Conservation (phyloP, 2,888 invertebrate species). For the Epistrophe grossulariae region DNA sequence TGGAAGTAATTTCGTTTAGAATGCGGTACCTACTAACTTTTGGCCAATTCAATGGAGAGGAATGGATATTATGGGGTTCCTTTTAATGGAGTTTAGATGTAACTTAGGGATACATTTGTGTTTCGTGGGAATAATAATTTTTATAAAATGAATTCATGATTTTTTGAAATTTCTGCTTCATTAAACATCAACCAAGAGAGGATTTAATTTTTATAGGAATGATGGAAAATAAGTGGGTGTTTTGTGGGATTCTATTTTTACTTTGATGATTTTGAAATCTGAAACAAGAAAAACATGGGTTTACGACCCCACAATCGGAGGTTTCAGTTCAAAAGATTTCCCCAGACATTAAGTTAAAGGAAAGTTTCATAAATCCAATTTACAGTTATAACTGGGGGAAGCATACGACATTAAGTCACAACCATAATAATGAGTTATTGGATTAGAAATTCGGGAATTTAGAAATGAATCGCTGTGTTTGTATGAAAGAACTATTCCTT, state of each 20-base stretch:
- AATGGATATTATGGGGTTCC: neutral
- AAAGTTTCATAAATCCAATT: no score
- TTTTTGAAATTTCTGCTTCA: conserved; percentile 8
- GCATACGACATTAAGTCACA: no score
- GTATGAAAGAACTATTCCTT: no score
- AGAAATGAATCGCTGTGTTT: no score
- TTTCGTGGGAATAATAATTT: neutral
- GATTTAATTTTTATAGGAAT: neutral
- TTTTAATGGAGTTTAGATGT: conserved; percentile 28
- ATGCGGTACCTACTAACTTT: neutral
- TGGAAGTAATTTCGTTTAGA: conserved; percentile 7
- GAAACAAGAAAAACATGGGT: neutral
- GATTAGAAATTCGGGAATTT: no score
- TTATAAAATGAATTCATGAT: neutral
- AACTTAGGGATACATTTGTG: neutral
- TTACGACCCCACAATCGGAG: neutral
- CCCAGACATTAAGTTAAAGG: no score
- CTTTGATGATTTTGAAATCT: no score
- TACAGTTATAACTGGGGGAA: no score
- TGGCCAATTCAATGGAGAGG: neutral
- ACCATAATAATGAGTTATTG: no score
- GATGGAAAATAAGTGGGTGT: neutral
- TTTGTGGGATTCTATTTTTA: no score
- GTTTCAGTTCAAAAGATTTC: no score
- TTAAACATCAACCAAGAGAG: neutral